Evolutionary conservation across 2,888 invertebrate species (phyloP).

Genomic region (Cheilosia vulpina): DNA sequence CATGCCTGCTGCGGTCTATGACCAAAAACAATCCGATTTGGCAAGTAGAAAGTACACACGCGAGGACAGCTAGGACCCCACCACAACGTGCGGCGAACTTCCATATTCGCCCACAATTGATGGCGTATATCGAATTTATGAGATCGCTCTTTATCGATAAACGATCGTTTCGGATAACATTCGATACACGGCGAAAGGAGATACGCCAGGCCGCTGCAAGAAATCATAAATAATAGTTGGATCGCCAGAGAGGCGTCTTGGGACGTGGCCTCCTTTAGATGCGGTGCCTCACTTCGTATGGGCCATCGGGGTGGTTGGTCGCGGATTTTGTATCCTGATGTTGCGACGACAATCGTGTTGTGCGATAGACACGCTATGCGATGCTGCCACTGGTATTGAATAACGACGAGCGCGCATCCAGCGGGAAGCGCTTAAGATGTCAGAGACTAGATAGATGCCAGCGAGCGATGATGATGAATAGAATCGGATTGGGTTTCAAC

Average conservation of each 20-base stretch:
- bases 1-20: neutral
- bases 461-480: conserved; percentile 67
- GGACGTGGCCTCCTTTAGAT: conserved; percentile 59
- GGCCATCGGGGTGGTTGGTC: conserved; percentile 38
- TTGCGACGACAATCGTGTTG: conserved; percentile 56
- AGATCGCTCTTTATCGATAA: conserved; percentile 74
- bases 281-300: conserved; percentile 4
- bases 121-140: conserved; percentile 74
- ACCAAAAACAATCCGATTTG: conserved; percentile 71
- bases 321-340: conserved; percentile 48
- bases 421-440: conserved; percentile 71
- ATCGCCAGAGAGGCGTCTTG: conserved; percentile 36
- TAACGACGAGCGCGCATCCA: conserved; percentile 46
- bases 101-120: conserved; percentile 74
- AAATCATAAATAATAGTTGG: conserved; percentile 69
- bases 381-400: conserved; percentile 69
- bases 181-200: conserved; percentile 71
- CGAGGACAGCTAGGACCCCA: conserved; percentile 9
- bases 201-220: conserved; percentile 45
- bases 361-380: conserved; percentile 49
- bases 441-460: conserved; percentile 62
- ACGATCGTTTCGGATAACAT: conserved; percentile 72
- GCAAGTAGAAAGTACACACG: conserved; percentile 63
- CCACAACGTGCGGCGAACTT: conserved; percentile 34
- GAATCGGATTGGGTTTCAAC: conserved; percentile 60